Conservation (phyloP, 2,888 invertebrate genomes). For the Synergus japonicus region DNA sequence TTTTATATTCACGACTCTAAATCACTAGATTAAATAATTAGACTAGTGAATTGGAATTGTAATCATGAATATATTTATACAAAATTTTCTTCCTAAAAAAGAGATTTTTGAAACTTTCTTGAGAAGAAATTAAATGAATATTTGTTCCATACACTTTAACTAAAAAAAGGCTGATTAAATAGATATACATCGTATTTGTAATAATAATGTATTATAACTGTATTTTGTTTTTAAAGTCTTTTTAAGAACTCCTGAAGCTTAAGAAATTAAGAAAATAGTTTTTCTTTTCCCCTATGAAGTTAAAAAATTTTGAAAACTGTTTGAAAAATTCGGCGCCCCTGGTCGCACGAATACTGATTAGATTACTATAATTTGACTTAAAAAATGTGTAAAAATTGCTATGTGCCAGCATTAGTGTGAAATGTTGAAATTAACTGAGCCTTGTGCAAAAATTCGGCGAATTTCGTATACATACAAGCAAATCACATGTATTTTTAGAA, state of each 20-base stretch:
- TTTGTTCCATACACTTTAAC: not conserved
- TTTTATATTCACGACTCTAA: constrained; percentile 6
- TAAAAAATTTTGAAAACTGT: not conserved
- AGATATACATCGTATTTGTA: constrained; percentile 16
- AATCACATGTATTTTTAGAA: constrained; percentile 60
- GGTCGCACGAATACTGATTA: constrained; percentile 35
- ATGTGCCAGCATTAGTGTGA: constrained; percentile 43
- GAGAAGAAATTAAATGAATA: constrained; percentile 3
- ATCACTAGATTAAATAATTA: not conserved
- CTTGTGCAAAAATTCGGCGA: constrained; percentile 1
- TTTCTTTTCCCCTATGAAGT: not conserved
- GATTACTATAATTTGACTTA: constrained; percentile 10
- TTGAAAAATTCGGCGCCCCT: constrained; percentile 35
- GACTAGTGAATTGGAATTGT: not conserved
- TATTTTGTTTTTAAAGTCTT: constrained; percentile 14
- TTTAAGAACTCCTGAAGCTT: constrained; percentile 1
- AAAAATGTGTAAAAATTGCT: constrained; percentile 52
- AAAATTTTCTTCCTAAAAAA: constrained; percentile 7
- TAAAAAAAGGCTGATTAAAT: constrained; percentile 32
- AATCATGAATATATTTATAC: not conserved
- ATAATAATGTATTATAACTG: constrained; percentile 10
- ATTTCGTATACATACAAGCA: constrained; percentile 45
- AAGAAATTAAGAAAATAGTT: not conserved
- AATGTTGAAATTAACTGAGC: constrained; percentile 19
- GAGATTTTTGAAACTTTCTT: not conserved